Evolutionary conservation across 2,797 vertebrate species (phyloP), one percentile per base, ranked within the genome.

Genomic region (Tachyglossus aculeatus): DNA sequence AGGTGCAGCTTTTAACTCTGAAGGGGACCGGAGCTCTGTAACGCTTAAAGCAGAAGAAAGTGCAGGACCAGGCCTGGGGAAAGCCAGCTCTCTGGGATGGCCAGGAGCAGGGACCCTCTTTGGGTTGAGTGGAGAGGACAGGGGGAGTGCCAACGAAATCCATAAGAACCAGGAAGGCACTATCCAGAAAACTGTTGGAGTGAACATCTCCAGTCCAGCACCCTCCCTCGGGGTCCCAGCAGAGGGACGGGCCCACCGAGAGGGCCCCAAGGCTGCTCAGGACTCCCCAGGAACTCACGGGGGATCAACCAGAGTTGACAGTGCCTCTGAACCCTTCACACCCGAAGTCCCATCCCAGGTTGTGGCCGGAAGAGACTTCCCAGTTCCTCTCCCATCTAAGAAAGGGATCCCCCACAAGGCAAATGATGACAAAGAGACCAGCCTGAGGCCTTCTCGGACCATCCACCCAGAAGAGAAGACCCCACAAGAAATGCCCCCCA

Each of bases 401-500:
- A 27, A 8, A 18, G 24, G 25, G 15, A 44, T 62, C 3, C 50
- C 64, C 43, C n/a, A 43, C n/a, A 66, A 69, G 25, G 24, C 12
- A 18, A 76, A 9, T 39, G 60, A 62, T 54, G 76, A 81, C 36
- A 75, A 38, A n/a, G 19, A 32, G 44, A 5, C 43, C 18, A 31
- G 45, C 2, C 29, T 71, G 16, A 29, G 8, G 5, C 21, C 57
- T 27, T 19, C 3, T 16, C 50, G 59, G 37, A 1, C 21, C 52
- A 0, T 51, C 44, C 78, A 38, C 14, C 10, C 15, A 10, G 50
- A 38, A 32, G 81, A 73, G 48, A 79, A 71, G 44, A 0, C 13
- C 7, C 6, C 33, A 47, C 81, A 78, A 51, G 88, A 87, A 53
- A 82, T 58, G 37, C 33, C 9, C 25, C 48, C 52, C 65, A 80